Evolutionary conservation across 1,140 invertebrate genomes (phyloP).

Genomic region (Cherax quadricarinatus): DNA sequence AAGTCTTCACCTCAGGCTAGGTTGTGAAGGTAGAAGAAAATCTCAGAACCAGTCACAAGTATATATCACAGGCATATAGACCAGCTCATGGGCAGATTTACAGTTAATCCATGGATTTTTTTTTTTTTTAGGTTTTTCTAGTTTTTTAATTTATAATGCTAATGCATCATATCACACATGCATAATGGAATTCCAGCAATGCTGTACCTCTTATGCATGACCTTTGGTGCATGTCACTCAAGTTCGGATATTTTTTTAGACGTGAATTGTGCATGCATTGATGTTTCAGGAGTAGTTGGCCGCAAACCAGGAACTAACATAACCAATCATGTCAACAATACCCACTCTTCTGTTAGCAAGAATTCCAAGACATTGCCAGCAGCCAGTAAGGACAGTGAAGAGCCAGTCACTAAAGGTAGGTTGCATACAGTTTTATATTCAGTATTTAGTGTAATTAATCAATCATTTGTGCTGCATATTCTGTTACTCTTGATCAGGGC

Average conservation of each 20-base stretch:
- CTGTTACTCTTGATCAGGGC: too few species aligned
- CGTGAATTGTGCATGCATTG: not conserved
- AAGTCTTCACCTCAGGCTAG: too few species aligned
- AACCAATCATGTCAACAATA: conserved; percentile 56
- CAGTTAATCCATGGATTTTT: too few species aligned
- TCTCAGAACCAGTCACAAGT: too few species aligned
- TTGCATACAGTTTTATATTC: not conserved
- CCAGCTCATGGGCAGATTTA: too few species aligned
- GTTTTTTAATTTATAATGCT: too few species aligned
- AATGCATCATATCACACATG: too few species aligned
- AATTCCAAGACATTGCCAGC: not conserved
- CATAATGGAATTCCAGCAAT: not conserved
- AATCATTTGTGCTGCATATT: too few species aligned
- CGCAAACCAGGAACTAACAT: conserved; percentile 64
- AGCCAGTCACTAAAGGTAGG: conserved; percentile 39
- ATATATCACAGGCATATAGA: too few species aligned
- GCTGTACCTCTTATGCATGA: not conserved
- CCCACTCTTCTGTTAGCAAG: not conserved
- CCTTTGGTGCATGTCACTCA: not conserved
- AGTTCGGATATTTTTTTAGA: not conserved
- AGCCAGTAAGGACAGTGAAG: not conserved
- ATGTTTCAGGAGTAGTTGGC: conserved; percentile 34
- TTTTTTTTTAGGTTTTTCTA: too few species aligned
- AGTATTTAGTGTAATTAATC: too few species aligned
- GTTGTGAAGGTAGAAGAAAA: too few species aligned